phyloP scores from a whole-genome alignment of 2,113 vertebrate genomes.

The Illadopsis cleaveri region DNA sequence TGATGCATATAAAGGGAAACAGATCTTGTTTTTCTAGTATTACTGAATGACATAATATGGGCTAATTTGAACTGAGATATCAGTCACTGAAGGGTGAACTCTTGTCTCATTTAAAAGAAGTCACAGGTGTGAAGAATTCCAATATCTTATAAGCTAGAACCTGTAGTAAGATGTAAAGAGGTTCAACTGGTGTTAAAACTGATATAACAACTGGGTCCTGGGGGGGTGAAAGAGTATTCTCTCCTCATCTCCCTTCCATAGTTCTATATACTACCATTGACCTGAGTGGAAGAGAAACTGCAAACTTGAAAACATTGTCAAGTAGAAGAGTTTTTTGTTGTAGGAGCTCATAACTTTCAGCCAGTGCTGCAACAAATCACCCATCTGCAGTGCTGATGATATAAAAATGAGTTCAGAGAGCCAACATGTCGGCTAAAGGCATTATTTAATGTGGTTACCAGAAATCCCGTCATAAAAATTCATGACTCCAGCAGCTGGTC shows the following conservation, averaged over 20 bases:
- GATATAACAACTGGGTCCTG: neutral
- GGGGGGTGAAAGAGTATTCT: neutral
- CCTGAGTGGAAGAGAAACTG: neutral
- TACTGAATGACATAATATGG: neutral
- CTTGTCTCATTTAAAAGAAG: neutral
- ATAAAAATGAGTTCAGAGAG: neutral
- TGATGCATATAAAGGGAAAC: neutral
- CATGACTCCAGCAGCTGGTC: neutral
- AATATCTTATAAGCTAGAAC: neutral
- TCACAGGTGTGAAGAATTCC: neutral
- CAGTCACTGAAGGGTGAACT: neutral
- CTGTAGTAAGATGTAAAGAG: neutral
- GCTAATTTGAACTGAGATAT: neutral
- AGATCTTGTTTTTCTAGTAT: neutral
- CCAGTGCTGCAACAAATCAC: neutral
- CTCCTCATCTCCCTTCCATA: neutral
- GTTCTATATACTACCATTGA: neutral
- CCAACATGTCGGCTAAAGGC: neutral
- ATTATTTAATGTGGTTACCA: slow-evolving; percentile 14
- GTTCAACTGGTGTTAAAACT: neutral
- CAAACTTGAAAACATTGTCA: neutral
- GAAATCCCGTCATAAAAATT: neutral
- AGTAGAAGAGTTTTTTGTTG: neutral
- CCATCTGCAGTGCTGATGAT: neutral
- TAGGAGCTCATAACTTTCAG: neutral